Evolutionary conservation across 1,140 invertebrate genomes (phyloP), one percentile per base, ranked within the genome.

Genomic region (Berghia stephanieae): DNA sequence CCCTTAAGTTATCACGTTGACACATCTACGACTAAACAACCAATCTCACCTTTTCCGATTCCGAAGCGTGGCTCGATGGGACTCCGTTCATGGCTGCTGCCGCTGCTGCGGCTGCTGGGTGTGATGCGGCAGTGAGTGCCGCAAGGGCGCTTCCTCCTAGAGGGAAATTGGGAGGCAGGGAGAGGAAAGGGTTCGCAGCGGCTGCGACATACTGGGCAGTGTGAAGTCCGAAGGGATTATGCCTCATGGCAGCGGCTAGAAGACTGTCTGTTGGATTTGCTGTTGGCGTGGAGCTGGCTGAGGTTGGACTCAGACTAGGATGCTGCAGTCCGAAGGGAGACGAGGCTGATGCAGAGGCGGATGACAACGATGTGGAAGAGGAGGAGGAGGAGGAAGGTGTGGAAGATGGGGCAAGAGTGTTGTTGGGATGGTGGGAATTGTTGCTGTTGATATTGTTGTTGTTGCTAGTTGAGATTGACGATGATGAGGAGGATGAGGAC

Each of bases 151-250:
- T n/a, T n/a, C 80, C 79, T n/a, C 85, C 79, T 27, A 84, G 67
- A n/a, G 79, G 79, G 36, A 85, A 70, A 66, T 81, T 82, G 63
- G 79, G 81, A 52, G 81, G 75, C 63, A 87, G 78, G 38, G 79
- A 79, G 74, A 86, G 78, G 77, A 82, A 86, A 18, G 85, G 84
- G 31, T 63, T 86, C 21, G 81, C n/a, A n/a, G n/a, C n/a, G n/a
- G n/a, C n/a, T n/a, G n/a, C 79, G 18, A 85, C 75, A 67, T 87
- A 88, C 69, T 85, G 85, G 10, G 85, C 81, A 44, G 85, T n/a
- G n/a, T n/a, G 80, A 21, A 81, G 57, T 2, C 81, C 82, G 75
- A 86, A 86, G 13, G 86, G 85, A 24, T 81, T 74, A 44, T 68
- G 78, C 3, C 84, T 71, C 21, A 84, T 76, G 55, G 80, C 82